Evolutionary conservation across 2,888 invertebrate genomes (phyloP), one percentile per base, ranked within the genome.

Genomic region (Phyllotreta striolata): DNA sequence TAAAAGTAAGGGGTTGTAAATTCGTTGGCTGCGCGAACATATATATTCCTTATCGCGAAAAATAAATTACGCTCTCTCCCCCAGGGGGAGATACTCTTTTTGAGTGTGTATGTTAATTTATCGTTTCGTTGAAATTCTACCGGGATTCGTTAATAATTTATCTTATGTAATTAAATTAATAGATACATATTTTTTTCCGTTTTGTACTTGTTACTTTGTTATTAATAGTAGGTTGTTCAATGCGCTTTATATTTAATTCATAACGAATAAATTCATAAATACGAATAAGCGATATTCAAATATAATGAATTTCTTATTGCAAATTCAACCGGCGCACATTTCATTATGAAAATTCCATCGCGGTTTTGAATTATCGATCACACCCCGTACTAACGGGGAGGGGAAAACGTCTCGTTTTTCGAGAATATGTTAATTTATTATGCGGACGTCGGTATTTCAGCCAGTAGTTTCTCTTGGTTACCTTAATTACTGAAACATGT

Each of bases 401-500:
- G 24, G 24, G 24, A 24, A 46, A 38, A 37, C 46, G 6, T 38
- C 58, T 35, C 37, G 41, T 51, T 62, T 57, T 57, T 55, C 43
- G 69, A 24, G 73, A 73, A 75, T 77, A 76, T 74, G 75, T 73
- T 75, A 76, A 76, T 76, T 72, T 75, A 73, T 70, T 68, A 71
- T 69, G 70, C 71, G 68, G 65, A 6, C 52, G 8, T 72, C 74
- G 72, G 73, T 74, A 76, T 76, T 77, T 77, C 76, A 75, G 70
- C 72, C 74, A 67, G 55, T 60, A 62, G 63, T 63, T 70, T 70
- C 66, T 67, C 68, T 66, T 70, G 75, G 73, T 73, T 74, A 77
- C 74, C 79, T 78, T 79, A 80, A 80, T 79, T 78, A 79, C 78
- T 73, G 72, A 74, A 79, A 78, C 79, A 80, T 80, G 80, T 77